Percentiles rank a stretch among this genome's conserved stretches.
Conservation (phyloP, 1,140 invertebrate species). For the Harpegnathos saltator region DNA sequence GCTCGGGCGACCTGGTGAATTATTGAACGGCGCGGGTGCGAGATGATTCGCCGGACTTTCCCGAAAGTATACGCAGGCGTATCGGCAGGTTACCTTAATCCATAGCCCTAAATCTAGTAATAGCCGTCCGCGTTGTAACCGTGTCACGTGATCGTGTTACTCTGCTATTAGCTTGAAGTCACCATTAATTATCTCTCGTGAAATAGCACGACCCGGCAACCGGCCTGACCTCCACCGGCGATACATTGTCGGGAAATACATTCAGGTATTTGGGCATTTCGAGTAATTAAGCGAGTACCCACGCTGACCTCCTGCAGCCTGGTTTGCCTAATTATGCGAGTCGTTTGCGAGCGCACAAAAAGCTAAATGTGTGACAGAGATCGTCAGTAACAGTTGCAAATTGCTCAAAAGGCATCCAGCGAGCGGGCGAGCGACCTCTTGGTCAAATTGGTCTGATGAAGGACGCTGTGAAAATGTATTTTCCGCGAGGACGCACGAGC, state of each 20-base stretch:
- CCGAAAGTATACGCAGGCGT: constrained; percentile 28
- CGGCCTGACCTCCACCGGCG: constrained; percentile 56
- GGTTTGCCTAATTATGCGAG: constrained; percentile 54
- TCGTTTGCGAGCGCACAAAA: neutral
- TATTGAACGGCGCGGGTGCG: constrained; percentile 23
- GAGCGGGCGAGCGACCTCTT: neutral
- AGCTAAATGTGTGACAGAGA: constrained; percentile 43
- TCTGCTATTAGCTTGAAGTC: constrained; percentile 73
- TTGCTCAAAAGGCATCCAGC: too few relatives aligned
- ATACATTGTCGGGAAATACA: constrained; percentile 72
- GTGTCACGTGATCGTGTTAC: constrained; percentile 65
- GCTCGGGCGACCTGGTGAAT: neutral
- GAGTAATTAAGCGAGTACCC: constrained; percentile 71
- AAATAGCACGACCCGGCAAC: constrained; percentile 66
- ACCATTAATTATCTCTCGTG: constrained; percentile 76
- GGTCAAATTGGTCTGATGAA: constrained; percentile 17
- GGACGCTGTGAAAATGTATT: neutral
- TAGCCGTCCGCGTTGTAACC: constrained; percentile 60
- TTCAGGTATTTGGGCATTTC: constrained; percentile 76
- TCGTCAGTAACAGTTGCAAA: too few relatives aligned
- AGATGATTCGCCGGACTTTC: constrained; percentile 23
- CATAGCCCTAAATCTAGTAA: constrained; percentile 60
- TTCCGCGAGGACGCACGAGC: neutral
- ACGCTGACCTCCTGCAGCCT: constrained; percentile 16
- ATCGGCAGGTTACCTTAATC: constrained; percentile 59